Evolutionary conservation across 2,797 vertebrate genomes (phyloP), one percentile per base, ranked within the genome.

Genomic region (Percopsis omiscomaycus): DNA sequence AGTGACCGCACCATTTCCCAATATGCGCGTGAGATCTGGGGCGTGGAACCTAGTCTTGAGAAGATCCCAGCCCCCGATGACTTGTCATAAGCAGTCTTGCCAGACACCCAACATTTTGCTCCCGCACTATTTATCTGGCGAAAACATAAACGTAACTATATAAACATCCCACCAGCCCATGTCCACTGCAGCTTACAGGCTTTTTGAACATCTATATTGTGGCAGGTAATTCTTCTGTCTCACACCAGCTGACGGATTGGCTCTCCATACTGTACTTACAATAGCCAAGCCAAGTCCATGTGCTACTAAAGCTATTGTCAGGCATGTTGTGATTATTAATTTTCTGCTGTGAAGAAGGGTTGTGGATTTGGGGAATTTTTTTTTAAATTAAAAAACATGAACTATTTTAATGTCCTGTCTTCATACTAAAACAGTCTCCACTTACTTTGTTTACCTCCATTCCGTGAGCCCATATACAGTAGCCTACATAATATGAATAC

Each of bases 1-100:
- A 97, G 96, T 0, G 96, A 97, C 81, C 94, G 95, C 74, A 97
- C 95, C 74, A 97, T 97, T 10, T 28, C 92, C 16, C 92, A 97
- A 78, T 97, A 97, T 0, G 95, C 96, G 50, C 91, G 94, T 3
- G 94, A 97, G 86, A 97, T 97, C 84, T 97, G 96, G 96, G 95
- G 94, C 0, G 73, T 96, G 37, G 94, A 97, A 75, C 95, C 96
- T 55, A 91, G 86, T 1, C 84, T 91, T 2, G 90, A 94, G 78
- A 94, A 93, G 76, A 87, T 97, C 59, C 79, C 94, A 0, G 88
- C 93, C 32, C 95, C 95, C 0, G 94, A 96, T n/a, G 92, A 92
- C 8, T 46, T 32, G 29, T 47, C 64, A 9, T 47, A 79, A 9
- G 69, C 10, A 55, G 46, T n/a, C 37, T 28, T 45, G 55, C 49